These are phyloP conservation scores for Erythrocercus mccallii DNA, from an alignment of 2,113 vertebrate genomes.

Conservation along the genomic window DNA sequence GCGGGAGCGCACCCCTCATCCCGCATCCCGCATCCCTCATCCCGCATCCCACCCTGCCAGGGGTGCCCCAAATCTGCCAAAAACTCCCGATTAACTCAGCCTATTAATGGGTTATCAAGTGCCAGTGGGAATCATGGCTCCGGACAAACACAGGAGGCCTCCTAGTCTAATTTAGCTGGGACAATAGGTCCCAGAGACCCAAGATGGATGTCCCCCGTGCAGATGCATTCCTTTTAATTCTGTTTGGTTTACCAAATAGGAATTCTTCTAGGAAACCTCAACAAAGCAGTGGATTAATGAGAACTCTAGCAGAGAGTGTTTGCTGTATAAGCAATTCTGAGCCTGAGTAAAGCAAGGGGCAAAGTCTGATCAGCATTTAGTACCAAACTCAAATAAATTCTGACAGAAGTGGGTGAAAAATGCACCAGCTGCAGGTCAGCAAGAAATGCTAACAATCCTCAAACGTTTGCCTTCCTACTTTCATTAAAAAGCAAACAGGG, in stretches of 20 bases:
- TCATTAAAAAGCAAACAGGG: constrained; percentile 43
- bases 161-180: neutral
- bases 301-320: constrained; percentile 49
- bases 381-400: constrained; percentile 55
- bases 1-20: neutral
- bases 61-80: neutral
- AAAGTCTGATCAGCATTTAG: constrained; percentile 49
- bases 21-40: neutral
- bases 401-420: constrained; percentile 61
- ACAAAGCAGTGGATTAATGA: constrained; percentile 62
- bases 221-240: constrained; percentile 52
- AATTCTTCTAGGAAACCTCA: constrained; percentile 56
- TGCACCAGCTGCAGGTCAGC: constrained; percentile 38
- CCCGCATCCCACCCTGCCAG: neutral
- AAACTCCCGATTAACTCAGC: neutral
- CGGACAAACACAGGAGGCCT: neutral
- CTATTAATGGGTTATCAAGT: neutral
- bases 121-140: neutral
- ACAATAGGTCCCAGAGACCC: neutral
- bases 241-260: constrained; percentile 61
- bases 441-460: constrained; percentile 20
- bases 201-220: constrained; percentile 13
- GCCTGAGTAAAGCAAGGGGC: constrained; percentile 38
- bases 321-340: constrained; percentile 53
- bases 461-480: constrained; percentile 13